Evolutionary conservation across 2,888 invertebrate species (phyloP), one percentile per base, ranked within the genome.

Genomic region (Drosophila prostipennis): DNA sequence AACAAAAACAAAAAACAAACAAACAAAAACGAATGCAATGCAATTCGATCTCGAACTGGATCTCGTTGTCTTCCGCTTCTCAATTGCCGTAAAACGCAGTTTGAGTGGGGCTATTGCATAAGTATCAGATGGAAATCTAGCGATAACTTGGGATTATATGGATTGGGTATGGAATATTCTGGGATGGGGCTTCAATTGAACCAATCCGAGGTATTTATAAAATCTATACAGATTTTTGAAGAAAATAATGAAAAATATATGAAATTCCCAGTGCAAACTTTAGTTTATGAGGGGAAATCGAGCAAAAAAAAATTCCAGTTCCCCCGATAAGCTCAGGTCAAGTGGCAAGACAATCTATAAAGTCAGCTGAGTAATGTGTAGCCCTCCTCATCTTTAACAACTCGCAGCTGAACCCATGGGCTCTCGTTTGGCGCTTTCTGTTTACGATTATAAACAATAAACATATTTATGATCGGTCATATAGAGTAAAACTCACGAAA

Each of bases 361-460:
- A 40, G n/a, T 46, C 46, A 19, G 19, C 19, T 19, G 19, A 19
- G 2, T 19, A 23, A 23, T n/a, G n/a, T 26, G 6, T 26, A 45
- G 23, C 39, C 29, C 23, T 45, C 23, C 43, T 6, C 8, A 14
- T 8, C 19, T 13, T 36, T 43, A 37, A 46, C 60, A 59, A 42
- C 57, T 56, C 16, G 10, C n/a, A 53, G n/a, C 49, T 16, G 72
- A 42, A 42, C 6, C 48, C 43, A 55, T 34, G 46, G 19, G 3
- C 19, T 23, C 45, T 43, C 13, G 23, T 37, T 55, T 39, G 39
- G 14, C 23, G n/a, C 16, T 52, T 55, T 70, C 48, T 72, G 43
- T 52, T 74, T 64, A 56, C 67, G 77, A 80, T 71, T 72, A 54
- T 69, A 76, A 76, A 83, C 63, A 80, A 80, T 72, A 86, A 76